Base-by-base conservation (phyloP, 2,113 vertebrate genomes). In the Seriola aureovittata region DNA sequence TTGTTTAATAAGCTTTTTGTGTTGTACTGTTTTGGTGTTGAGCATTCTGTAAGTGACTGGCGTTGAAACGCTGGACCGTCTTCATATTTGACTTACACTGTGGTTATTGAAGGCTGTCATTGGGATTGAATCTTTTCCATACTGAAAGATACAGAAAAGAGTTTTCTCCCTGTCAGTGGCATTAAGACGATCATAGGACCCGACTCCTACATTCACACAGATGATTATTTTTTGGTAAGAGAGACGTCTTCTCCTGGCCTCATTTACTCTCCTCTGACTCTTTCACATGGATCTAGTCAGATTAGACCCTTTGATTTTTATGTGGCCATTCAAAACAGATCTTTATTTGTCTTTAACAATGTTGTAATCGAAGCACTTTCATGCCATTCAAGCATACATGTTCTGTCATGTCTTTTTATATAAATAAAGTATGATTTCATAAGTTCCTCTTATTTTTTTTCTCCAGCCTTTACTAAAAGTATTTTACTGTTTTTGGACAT, bases 281-380 rank as follows among this genome's bases (percentile, higher is more conserved):
- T 19, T 78, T 19, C 13, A 36, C 3, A 5, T 40, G 29, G 2
- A 8, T 72, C 5, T 11, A 9, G 29, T 64, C 14, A 0, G 3
- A 12, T 60, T 21, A 6, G 2, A 55, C 19, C 50, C 9, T 8
- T 9, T n/a, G 16, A 21, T 23, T 52, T 25, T 50, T 19, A 38
- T 23, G 46, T 48, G 17, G 4, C n/a, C 14, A 5, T 29, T 72
- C 7, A 12, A 44, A 74, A 52, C 40, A 11, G 4, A 1, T 73
- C 38, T 16, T 3, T 38, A 23, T 48, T 29, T 21, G 2, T 68
- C 62, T 23, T 36, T 44, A 63, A 14, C 58, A 7, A 21, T 64
- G 59, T 42, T 67, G 25, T 63, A 68, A 68, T 80, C 9, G 19
- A 78, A 57, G 71, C 78, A 82, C 81, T 79, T 87, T 88, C 50